phyloP scores from a whole-genome alignment of 1,140 invertebrate species.

The Thaumatotibia leucotreta region DNA sequence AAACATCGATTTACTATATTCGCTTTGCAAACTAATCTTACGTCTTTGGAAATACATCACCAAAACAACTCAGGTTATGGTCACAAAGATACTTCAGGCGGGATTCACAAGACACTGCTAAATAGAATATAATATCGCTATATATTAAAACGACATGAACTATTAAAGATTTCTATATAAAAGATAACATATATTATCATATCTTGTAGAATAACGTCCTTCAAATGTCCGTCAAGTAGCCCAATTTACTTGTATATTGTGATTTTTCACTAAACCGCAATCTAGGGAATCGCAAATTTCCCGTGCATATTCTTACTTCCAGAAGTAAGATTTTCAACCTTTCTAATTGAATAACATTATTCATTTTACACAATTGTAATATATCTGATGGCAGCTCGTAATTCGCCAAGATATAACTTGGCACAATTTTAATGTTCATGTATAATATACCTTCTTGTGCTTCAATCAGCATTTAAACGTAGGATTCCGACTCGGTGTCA shows the following conservation, averaged over 20 bases:
- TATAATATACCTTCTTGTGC: slow-evolving; percentile 18
- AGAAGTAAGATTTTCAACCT: neutral
- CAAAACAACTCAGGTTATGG: slow-evolving; percentile 71
- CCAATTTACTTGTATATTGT: neutral
- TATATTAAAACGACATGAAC: slow-evolving; percentile 5
- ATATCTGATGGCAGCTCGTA: neutral
- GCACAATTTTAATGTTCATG: neutral
- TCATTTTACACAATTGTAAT: neutral
- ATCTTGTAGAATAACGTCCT: neutral
- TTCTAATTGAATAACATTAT: neutral
- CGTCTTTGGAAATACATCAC: slow-evolving; percentile 75
- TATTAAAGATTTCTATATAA: slow-evolving; percentile 4
- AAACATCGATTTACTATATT: slow-evolving; percentile 52
- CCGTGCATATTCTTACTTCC: neutral
- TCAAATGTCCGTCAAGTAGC: neutral
- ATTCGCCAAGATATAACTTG: neutral
- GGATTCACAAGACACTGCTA: slow-evolving; percentile 48
- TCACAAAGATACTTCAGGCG: slow-evolving; percentile 69
- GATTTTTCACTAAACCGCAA: neutral
- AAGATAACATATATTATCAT: slow-evolving; percentile 9
- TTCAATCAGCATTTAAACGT: slow-evolving; percentile 47
- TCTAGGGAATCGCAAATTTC: too few relatives aligned
- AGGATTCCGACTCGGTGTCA: slow-evolving; percentile 74
- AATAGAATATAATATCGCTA: slow-evolving; percentile 16
- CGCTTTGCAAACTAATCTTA: slow-evolving; percentile 67